phyloP scores from a whole-genome alignment of 2,888 invertebrate genomes.

The Cheiracanthium punctorium region DNA sequence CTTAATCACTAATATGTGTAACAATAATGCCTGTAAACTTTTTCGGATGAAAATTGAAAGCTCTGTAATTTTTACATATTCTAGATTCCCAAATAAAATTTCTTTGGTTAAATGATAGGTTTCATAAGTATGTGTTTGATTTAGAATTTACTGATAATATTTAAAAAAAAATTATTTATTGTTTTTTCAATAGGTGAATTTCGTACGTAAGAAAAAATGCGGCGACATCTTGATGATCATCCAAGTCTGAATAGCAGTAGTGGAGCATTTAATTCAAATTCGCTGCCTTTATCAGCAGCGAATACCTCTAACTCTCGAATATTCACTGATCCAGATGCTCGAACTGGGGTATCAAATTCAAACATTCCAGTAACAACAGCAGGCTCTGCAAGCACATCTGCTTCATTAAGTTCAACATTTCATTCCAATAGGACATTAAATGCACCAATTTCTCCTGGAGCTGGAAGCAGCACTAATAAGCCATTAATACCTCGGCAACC shows the following conservation, averaged over 20 bases:
- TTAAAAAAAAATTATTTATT: too few species aligned
- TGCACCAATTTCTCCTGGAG: conserved; percentile 24
- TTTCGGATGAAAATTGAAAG: too few species aligned
- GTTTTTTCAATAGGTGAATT: conserved; percentile 50
- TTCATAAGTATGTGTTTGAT: too few species aligned
- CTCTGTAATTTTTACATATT: too few species aligned
- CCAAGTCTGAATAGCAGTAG: conserved; percentile 43
- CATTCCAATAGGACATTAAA: conserved; percentile 29
- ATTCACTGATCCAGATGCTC: conserved; percentile 35
- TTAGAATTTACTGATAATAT: too few species aligned
- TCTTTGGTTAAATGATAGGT: too few species aligned
- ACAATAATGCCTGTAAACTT: too few species aligned
- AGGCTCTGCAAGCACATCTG: conserved; percentile 3
- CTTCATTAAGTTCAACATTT: conserved; percentile 4
- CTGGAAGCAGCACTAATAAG: conserved; percentile 22
- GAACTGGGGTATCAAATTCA: conserved; percentile 13
- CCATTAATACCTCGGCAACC: conserved; percentile 52
- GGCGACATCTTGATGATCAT: conserved; percentile 68
- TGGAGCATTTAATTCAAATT: conserved; percentile 20
- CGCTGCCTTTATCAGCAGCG: conserved; percentile 18
- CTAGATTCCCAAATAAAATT: too few species aligned
- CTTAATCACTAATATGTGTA: too few species aligned
- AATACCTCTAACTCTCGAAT: conserved; percentile 12
- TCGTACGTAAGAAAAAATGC: conserved; percentile 68
- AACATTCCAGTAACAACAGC: conserved; percentile 38